phyloP scores from a whole-genome alignment of 1,140 invertebrate genomes.

The Trachymyrmex cornetzi region DNA sequence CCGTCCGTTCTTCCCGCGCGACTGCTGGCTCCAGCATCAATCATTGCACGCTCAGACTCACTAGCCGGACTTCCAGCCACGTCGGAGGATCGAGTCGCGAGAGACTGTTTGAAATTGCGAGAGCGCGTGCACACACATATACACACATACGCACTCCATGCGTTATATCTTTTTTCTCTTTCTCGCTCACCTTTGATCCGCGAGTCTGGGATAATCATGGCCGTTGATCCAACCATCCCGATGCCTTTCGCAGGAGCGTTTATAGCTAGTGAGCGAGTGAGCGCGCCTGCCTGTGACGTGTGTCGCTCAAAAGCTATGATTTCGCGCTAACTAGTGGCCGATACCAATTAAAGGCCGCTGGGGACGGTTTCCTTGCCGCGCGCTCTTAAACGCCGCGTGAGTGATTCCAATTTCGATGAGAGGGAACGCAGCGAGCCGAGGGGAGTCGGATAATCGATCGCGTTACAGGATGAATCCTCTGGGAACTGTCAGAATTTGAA shows the following conservation, averaged over 20 bases:
- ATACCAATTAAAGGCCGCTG: conserved; percentile 70
- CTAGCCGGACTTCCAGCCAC: conserved; percentile 78
- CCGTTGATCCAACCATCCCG: conserved; percentile 56
- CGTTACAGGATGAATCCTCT: conserved; percentile 15
- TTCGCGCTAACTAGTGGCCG: conserved; percentile 70
- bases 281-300: conserved; percentile 60
- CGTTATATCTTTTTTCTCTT: conserved; percentile 4
- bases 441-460: conserved; percentile 29
- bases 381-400: conserved; percentile 62
- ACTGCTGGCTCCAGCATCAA: conserved; percentile 82
- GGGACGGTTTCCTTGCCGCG: conserved; percentile 59
- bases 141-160: background rate
- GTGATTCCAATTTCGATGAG: conserved; percentile 66
- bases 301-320: conserved; percentile 70
- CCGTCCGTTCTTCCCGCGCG: conserved; percentile 55
- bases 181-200: conserved; percentile 26
- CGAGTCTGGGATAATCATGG: conserved; percentile 21
- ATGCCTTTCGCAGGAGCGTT: conserved; percentile 43
- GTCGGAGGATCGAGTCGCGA: conserved; percentile 74
- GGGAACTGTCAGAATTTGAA: background rate
- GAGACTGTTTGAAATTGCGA: conserved; percentile 79
- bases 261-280: background rate
- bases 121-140: background rate
- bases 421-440: conserved; percentile 27
- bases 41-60: conserved; percentile 82